phyloP scores from a whole-genome alignment of 2,888 invertebrate genomes.

The Toxonevra muliebris region DNA sequence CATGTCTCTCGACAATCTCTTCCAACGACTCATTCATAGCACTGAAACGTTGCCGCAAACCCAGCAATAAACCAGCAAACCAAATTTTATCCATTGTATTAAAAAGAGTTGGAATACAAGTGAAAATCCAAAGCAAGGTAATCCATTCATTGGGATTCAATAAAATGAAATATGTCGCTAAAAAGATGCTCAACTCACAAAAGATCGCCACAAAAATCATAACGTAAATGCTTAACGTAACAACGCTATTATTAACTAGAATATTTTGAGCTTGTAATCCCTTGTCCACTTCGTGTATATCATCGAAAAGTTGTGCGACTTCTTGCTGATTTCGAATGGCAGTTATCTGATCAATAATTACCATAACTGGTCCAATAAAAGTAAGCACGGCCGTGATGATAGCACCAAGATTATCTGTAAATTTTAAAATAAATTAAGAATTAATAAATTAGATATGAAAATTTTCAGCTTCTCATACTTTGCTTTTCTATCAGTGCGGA shows the following conservation, averaged over 20 bases:
- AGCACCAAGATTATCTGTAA: slow-evolving; percentile 15
- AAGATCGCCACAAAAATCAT: slow-evolving; percentile 49
- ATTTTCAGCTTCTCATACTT: slow-evolving; percentile 46
- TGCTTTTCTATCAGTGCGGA: slow-evolving; percentile 48
- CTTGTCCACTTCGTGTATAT: slow-evolving; percentile 58
- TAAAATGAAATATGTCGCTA: slow-evolving; percentile 48
- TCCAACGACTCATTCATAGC: slow-evolving; percentile 46
- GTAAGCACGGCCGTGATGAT: slow-evolving; percentile 8
- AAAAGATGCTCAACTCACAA: slow-evolving; percentile 51
- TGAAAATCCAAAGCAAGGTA: slow-evolving; percentile 54
- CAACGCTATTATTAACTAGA: slow-evolving; percentile 49
- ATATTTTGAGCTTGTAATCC: slow-evolving; percentile 56
- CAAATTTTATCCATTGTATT: slow-evolving; percentile 63
- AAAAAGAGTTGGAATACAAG: slow-evolving; percentile 55
- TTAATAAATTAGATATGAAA: not conserved
- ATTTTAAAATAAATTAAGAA: not conserved
- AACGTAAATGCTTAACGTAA: slow-evolving; percentile 49
- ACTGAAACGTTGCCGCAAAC: slow-evolving; percentile 57
- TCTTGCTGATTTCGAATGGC: slow-evolving; percentile 57
- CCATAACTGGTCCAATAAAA: slow-evolving; percentile 11
- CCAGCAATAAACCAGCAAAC: slow-evolving; percentile 58
- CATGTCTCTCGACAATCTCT: slow-evolving; percentile 49
- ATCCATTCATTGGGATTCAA: slow-evolving; percentile 49
- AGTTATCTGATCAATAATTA: slow-evolving; percentile 53
- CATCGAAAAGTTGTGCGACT: slow-evolving; percentile 54